Base-by-base conservation (phyloP, 2,797 vertebrate genomes). In the Benthosema pterotum region DNA sequence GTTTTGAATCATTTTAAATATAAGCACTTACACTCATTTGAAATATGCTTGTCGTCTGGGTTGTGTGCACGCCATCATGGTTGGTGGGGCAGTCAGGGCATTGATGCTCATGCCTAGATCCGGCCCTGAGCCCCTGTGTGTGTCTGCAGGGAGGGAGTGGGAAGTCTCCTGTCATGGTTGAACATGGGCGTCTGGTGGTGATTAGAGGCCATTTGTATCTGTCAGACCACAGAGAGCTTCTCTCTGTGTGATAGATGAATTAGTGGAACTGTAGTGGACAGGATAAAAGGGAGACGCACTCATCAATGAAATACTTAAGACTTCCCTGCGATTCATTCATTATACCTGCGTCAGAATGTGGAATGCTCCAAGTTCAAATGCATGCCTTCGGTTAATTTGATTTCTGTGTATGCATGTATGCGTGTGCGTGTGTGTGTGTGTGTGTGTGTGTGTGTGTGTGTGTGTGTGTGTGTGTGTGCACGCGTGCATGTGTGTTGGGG, bases 201-300 rank as follows among this genome's bases (percentile, higher is more conserved):
- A 88, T 92, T 91, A 91, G 78, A 83, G 77, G 60, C 80, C 77
- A 86, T 88, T 89, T 86, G 87, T 88, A 88, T 88, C 87, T 90
- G 89, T 88, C 90, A 85, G 77, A 77, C 71, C 71, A 79, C 82
- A 85, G 77, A 85, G 78, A 79, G 68, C 64, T 82, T 72, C 74
- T 71, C 69, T 58, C 57, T 63, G 71, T 16, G 55, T 89, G 86
- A 90, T 84, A 82, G 85, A 90, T 84, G 76, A 84, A 85, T 84
- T 85, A 82, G 79, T 75, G 66, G 77, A 80, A 85, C 78, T 79
- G 71, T 87, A 82, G 50, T 32, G 64, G 75, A 87, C 66, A 38
- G 74, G 78, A 76, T 75, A 60, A 87, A 84, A 85, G 75, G 60
- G 52, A 57, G 66, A 78, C 42, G 19, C 52, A 50, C 61, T 86